A percentile compares a stretch with the other conserved stretches of the same genome.
These are phyloP conservation scores for Drosophila suzukii DNA, from an alignment of 1,140 invertebrate genomes.

Conservation along the genomic window DNA sequence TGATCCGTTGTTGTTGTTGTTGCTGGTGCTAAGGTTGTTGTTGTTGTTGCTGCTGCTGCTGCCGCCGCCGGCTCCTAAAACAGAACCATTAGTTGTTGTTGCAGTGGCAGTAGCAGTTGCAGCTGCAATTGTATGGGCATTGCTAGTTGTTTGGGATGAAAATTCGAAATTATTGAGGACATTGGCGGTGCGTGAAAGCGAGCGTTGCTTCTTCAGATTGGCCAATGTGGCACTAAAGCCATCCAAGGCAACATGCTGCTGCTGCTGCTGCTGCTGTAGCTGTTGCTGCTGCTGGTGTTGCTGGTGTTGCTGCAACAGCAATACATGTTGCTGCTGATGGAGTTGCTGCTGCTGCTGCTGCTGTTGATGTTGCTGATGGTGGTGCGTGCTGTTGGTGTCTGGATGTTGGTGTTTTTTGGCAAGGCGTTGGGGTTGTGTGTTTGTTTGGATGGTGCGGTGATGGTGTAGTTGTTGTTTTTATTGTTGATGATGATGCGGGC, in stretches of 20 bases:
- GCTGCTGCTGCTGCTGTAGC: conserved; percentile 56
- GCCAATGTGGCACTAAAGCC: conserved; percentile 88
- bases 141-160: conserved; percentile 56
- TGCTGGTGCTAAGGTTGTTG: conserved; percentile 60
- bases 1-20: conserved; percentile 51
- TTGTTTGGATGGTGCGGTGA: conserved; percentile 20
- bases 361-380: conserved; percentile 55
- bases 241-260: conserved; percentile 74
- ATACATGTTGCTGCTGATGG: conserved; percentile 58
- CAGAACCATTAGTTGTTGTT: conserved; percentile 79
- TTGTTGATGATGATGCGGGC: conserved; percentile 51
- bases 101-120: conserved; percentile 49
- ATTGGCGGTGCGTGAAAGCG: conserved; percentile 90
- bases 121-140: conserved; percentile 45
- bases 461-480: conserved; percentile 25
- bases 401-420: conserved; percentile 40
- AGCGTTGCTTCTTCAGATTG: conserved; percentile 95
- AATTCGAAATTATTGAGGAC: conserved; percentile 75
- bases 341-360: conserved; percentile 53
- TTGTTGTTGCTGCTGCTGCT: conserved; percentile 64
- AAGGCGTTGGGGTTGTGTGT: conserved; percentile 23
- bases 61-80: conserved; percentile 76
- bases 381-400: conserved; percentile 78
- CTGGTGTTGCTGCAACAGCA: conserved; percentile 67
- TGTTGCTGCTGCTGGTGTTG: conserved; percentile 85